Conservation (phyloP, 2,113 vertebrate genomes). For the Aegypius monachus region DNA sequence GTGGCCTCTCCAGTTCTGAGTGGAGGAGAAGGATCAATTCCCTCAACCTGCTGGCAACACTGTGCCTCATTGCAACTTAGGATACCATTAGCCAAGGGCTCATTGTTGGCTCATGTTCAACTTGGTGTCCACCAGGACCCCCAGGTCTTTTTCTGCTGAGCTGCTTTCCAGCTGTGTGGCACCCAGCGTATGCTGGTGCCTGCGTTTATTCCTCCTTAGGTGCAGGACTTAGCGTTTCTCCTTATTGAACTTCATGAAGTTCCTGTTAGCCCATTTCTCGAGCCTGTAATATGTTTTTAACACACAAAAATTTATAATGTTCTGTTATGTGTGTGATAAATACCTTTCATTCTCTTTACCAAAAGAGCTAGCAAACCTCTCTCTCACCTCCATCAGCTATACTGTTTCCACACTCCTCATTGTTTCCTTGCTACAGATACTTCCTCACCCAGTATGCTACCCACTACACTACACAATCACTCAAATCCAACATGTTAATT, state of each 20-base stretch:
- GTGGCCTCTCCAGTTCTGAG: not conserved
- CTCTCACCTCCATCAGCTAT: not conserved
- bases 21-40: not conserved
- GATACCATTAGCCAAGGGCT: not conserved
- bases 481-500: not conserved
- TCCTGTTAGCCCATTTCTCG: not conserved
- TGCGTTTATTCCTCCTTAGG: not conserved
- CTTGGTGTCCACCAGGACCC: not conserved
- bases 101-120: not conserved
- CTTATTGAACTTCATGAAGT: not conserved
- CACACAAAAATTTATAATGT: not conserved
- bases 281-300: not conserved
- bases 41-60: not conserved
- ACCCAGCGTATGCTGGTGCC: not conserved
- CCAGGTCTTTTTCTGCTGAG: not conserved
- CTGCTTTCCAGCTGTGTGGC: not conserved
- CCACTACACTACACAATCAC: not conserved
- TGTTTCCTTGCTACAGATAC: not conserved
- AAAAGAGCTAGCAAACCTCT: not conserved
- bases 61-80: not conserved
- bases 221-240: not conserved
- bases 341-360: not conserved
- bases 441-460: not conserved
- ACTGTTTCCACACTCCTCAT: not conserved
- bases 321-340: not conserved